Evolutionary conservation across 2,888 invertebrate genomes (phyloP), one percentile per base, ranked within the genome.

Genomic region (Rapana venosa): DNA sequence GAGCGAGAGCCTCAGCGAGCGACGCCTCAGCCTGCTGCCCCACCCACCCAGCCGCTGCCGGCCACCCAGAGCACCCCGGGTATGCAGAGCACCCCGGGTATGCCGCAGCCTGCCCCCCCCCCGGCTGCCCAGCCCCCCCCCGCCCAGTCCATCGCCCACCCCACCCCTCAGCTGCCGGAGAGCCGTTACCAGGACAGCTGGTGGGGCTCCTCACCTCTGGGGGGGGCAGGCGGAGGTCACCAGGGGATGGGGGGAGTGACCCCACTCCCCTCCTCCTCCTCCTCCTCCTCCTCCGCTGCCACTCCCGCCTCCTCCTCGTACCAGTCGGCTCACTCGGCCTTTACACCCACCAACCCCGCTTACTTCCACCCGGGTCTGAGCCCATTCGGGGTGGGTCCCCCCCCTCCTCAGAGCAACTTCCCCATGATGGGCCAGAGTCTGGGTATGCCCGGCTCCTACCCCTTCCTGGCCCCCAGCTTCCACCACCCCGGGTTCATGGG

Each of bases 371-470:
- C 84, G 5, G 89, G 89, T 5, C 83, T 89, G 32, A 61, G 74
- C 66, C 85, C 89, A 6, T 85, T 85, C n/a, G 85, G 85, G 4
- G 74, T 89, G 83, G 47, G 47, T 36, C 36, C 81, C 81, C 87
- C 81, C 8, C 61, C 84, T 13, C 85, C 90, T 1, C 91, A 89
- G 74, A 90, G 86, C 90, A 87, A 85, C 87, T 88, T 91, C 79
- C 87, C 85, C 20, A 88, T 91, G 90, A 77, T 90, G 88, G 88
- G 88, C 20, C 90, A 90, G 35, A 91, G 84, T 15, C 90, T 91
- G 87, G 92, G 90, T 0, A 92, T 92, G 91, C 90, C 87, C 2
- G 91, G 90, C n/a, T 91, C 85, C 77, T 91, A 91, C 84, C 89
- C 90, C n/a, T 89, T 89, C 74, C 20, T 89, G 30, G 85, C 89